Base-by-base conservation (phyloP, 2,797 vertebrate species). In the Pseudomugil gertrudae region DNA sequence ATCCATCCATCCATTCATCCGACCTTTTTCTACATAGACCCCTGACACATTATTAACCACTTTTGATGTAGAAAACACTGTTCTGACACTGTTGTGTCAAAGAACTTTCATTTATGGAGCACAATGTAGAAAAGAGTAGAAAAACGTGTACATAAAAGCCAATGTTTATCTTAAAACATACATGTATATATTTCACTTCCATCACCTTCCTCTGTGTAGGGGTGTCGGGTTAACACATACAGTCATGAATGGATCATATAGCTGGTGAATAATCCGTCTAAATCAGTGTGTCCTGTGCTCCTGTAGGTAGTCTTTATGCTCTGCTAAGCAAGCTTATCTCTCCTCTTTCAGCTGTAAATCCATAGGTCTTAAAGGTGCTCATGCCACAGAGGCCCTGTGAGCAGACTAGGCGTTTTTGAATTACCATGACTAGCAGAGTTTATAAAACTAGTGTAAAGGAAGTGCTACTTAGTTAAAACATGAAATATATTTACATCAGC, bases 341-440 rank as follows among this genome's bases (percentile, higher is more conserved):
- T 53, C 62, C 36, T 52, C 69, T 73, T 84, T 84, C 72, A 80
- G 72, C 68, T 71, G 57, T 74, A 79, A 82, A 86, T 80, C 80
- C 74, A 68, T 40, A 55, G 76, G 76, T 80, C 72, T 85, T 83
- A 83, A 72, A 86, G 54, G 68, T 74, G 62, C 72, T 78, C 68
- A 43, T 54, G 63, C 50, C 38, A 52, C 47, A 4, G 70, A 59
- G 52, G 60, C 58, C 76, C 68, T 50, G 47, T 62, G 26, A 23
- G 36, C 45, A 21, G 47, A 10, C 29, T 1, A 4, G 6, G 26
- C 11, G 1, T 40, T 61, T 63, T 45, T 52, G 24, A 29, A 7
- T 38, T 7, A 62, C 52, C 11, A 26, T 36, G 11, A 40, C 27
- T 21, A 40, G 33, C 30, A 8, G 27, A 51, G 19, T 52, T 5